Conservation (phyloP, 2,797 vertebrate species). For the Orientallactaga sibirica region DNA sequence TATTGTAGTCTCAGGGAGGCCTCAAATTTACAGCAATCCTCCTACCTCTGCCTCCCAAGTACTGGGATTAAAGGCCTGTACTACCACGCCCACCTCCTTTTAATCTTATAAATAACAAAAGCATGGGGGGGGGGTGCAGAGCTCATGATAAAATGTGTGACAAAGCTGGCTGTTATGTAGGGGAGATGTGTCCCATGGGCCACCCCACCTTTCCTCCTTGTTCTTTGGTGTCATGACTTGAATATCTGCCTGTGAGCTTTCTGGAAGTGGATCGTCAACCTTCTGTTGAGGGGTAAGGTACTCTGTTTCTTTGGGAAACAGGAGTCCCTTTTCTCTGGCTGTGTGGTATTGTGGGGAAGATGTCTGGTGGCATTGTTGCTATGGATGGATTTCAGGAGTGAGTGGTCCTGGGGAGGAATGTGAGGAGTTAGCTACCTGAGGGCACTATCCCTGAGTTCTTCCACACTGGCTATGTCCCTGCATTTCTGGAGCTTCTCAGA, state of each 20-base stretch:
- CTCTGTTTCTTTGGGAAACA: background rate
- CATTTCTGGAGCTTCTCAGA: background rate
- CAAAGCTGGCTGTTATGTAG: background rate
- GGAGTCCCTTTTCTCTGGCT: background rate
- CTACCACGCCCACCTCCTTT: background rate
- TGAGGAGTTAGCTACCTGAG: background rate
- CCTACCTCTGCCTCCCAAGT: too few species aligned
- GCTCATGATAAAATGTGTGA: background rate
- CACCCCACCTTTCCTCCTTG: background rate
- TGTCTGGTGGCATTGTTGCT: too few species aligned
- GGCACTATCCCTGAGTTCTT: rapidly evolving
- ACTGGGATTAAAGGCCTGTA: too few species aligned
- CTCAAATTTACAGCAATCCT: too few species aligned
- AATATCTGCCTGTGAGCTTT: too few species aligned
- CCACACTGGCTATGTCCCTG: too few species aligned
- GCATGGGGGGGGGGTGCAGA: background rate
- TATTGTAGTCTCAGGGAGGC: too few species aligned
- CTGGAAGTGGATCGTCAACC: background rate
- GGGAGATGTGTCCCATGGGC: background rate
- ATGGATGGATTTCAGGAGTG: background rate
- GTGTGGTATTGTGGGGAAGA: background rate
- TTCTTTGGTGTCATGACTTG: background rate
- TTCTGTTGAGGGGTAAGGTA: background rate
- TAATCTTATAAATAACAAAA: background rate
- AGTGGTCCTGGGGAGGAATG: background rate